Percentiles rank a stretch among this genome's conserved stretches.
phyloP scores from a whole-genome alignment of 2,797 vertebrate species.

The Centroberyx gerrardi region DNA sequence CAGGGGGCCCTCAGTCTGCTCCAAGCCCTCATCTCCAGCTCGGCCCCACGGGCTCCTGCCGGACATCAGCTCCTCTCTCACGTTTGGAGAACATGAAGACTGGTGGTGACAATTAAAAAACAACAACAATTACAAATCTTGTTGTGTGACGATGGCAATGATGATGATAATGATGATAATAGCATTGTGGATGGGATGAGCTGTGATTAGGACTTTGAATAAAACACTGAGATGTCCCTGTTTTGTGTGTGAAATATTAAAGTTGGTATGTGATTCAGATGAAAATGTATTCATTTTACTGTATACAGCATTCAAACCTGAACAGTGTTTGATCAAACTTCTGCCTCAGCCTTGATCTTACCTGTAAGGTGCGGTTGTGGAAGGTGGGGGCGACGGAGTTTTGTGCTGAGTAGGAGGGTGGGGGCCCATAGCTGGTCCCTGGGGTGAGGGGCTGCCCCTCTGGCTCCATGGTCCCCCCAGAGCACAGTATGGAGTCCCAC shows the following conservation, averaged over 20 bases:
- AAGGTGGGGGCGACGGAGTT: slow-evolving; percentile 43
- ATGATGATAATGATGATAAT: too few species aligned
- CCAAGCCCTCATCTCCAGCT: slow-evolving; percentile 54
- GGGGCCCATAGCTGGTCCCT: slow-evolving; percentile 78
- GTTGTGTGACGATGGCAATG: too few species aligned
- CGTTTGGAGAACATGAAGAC: slow-evolving; percentile 72
- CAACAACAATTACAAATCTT: not conserved
- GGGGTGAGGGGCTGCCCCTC: slow-evolving; percentile 74
- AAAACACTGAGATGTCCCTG: too few species aligned
- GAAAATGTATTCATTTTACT: too few species aligned
- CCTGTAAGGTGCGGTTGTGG: slow-evolving; percentile 76
- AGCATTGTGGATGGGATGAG: too few species aligned
- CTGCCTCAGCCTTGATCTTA: slow-evolving; percentile 29
- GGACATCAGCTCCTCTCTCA: slow-evolving; percentile 67
- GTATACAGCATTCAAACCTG: not conserved
- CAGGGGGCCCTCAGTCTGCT: slow-evolving; percentile 52
- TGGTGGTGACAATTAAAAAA: slow-evolving; percentile 21
- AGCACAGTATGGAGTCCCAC: slow-evolving; percentile 79
- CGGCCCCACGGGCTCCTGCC: slow-evolving; percentile 56
- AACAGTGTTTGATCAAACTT: not conserved
- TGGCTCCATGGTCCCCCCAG: slow-evolving; percentile 83
- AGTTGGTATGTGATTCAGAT: not conserved
- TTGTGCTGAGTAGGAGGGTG: slow-evolving; percentile 66
- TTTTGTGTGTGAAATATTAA: not conserved
- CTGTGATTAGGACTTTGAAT: too few species aligned